These are phyloP conservation scores for Hirudo medicinalis DNA, from an alignment of 1,140 invertebrate genomes.

Conservation along the genomic window DNA sequence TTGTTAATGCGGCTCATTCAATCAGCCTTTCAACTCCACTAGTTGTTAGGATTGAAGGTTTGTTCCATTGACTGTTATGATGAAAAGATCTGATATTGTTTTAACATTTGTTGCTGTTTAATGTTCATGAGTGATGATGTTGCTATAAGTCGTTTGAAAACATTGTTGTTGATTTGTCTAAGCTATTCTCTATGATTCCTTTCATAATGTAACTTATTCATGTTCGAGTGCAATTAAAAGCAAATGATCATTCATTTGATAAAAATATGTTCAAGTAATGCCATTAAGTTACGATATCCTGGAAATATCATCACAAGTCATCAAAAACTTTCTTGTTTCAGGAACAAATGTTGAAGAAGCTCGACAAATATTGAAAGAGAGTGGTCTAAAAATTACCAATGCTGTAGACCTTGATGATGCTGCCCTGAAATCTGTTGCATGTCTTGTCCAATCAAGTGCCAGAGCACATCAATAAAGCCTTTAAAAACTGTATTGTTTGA, in stretches of 20 bases:
- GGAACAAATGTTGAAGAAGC: constrained; percentile 57
- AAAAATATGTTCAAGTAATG: neutral
- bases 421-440: constrained; percentile 64
- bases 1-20: constrained; percentile 70
- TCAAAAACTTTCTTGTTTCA: constrained; percentile 24
- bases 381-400: constrained; percentile 59
- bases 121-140: neutral
- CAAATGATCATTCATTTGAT: neutral
- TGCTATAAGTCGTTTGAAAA: neutral
- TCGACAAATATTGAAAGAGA: constrained; percentile 59
- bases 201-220: neutral
- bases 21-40: constrained; percentile 71
- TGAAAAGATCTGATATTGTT: neutral
- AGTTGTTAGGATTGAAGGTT: constrained; percentile 83
- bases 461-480: no score
- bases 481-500: no score
- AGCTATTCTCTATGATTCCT: neutral
- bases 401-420: constrained; percentile 78
- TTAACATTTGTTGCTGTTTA: neutral
- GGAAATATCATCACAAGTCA: neutral
- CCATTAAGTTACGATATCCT: neutral
- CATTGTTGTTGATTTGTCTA: neutral
- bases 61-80: neutral
- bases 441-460: constrained; percentile 9
- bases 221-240: no score